phyloP scores from a whole-genome alignment of 2,888 invertebrate genomes.

The Eilema griseolum region DNA sequence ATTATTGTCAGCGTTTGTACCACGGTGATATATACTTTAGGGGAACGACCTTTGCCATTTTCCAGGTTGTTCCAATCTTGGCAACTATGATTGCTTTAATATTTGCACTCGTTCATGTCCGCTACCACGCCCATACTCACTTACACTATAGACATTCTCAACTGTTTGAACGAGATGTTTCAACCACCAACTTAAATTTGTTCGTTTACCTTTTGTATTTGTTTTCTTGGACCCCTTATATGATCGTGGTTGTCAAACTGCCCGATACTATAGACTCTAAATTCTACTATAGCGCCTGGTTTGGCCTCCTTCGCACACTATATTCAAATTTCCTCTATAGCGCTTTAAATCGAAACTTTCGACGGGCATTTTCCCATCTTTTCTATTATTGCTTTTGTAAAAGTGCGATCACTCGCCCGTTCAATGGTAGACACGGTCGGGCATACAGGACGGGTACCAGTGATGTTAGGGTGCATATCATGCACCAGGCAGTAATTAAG shows the following conservation, averaged over 20 bases:
- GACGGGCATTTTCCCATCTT: constrained; percentile 90
- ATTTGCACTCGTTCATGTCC: constrained; percentile 81
- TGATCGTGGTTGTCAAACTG: constrained; percentile 85
- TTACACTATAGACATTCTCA: constrained; percentile 88
- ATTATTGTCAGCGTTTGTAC: constrained; percentile 88
- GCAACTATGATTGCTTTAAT: constrained; percentile 82
- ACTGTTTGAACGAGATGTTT: constrained; percentile 88
- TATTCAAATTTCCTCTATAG: constrained; percentile 89
- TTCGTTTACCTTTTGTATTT: constrained; percentile 88
- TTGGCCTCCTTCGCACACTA: constrained; percentile 90
- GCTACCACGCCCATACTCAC: constrained; percentile 81
- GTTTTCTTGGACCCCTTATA: constrained; percentile 90
- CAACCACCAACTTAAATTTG: constrained; percentile 88
- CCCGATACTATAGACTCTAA: constrained; percentile 79
- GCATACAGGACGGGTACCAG: constrained; percentile 76
- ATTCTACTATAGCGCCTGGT: constrained; percentile 90
- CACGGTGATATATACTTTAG: constrained; percentile 87
- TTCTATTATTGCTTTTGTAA: constrained; percentile 94
- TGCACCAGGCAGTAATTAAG: constrained; percentile 73
- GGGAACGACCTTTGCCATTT: constrained; percentile 82
- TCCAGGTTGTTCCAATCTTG: constrained; percentile 87
- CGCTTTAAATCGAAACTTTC: constrained; percentile 89
- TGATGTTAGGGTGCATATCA: constrained; percentile 92
- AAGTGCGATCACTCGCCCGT: constrained; percentile 88
- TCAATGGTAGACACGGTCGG: constrained; percentile 87